Base-by-base conservation (phyloP, 92 coral and sea anemone genomes). In the Chrysogorgia sp. region DNA sequence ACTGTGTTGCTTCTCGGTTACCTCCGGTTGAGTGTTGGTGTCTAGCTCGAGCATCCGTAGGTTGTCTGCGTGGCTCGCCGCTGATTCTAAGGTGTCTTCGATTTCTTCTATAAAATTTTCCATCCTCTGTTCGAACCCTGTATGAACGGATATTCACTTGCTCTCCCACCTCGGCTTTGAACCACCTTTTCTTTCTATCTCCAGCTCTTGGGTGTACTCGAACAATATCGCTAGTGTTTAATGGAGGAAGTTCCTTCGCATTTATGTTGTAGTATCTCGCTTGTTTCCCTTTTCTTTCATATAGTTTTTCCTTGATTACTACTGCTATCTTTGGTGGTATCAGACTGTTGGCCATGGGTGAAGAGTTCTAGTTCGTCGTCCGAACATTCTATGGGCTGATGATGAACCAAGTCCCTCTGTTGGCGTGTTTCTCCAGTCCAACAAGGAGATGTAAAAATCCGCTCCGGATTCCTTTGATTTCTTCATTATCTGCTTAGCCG, bases 401-500 rank as follows among this genome's bases (percentile, higher is more conserved):
- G 64, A 58, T 21, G 64, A 22, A 19, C 31, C 64, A 25, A 58
- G 10, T 22, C 64, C 64, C 13, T 24, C 64, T 17, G 29, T 58
- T 19, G 64, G 31, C 10, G 64, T 21, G 31, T 58, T 58, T 58
- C 33, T 25, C 12, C 10, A 58, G 31, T 58, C 20, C 64, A 58
- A 30, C 15, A 21, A 13, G 19, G 31, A 34, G 31, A 62, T 34
- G 43, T 62, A 62, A 40, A 40, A 40, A 13, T 62, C 37, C 17
- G 19, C n/a, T 62, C 43, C 43, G n/a, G 31, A 35, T 19, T 19
- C 68, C 22, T 15, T 13, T 3, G 40, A 34, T 21, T 32, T 62
- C 13, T 62, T 40, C 68, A 62, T 62, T 29, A 62, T 4, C 12
- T 40, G 68, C 30, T 62, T 62, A 25, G 68, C 68, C 1, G 43